A percentile compares a stretch with the other conserved stretches of the same genome.
These are phyloP conservation scores for Ammodytes dubius DNA, from an alignment of 2,113 vertebrate genomes.

Conservation along the genomic window DNA sequence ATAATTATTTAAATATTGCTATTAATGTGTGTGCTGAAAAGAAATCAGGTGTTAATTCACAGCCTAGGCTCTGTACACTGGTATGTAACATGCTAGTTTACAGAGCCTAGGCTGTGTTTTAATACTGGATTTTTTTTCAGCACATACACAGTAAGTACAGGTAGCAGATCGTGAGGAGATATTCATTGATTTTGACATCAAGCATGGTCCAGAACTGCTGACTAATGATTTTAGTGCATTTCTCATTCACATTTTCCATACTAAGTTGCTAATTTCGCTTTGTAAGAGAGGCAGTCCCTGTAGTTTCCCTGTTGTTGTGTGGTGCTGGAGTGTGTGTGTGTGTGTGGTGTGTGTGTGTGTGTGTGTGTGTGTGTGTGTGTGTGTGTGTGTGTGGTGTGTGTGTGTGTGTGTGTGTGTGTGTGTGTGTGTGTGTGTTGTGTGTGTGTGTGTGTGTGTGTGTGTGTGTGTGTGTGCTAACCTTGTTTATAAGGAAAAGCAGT, in stretches of 20 bases:
- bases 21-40: no score
- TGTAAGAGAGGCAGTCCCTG: background rate
- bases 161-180: no score
- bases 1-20: background rate
- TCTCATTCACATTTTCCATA: background rate
- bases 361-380: conserved; percentile 12
- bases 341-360: background rate
- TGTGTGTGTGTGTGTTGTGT: conserved; percentile 21
- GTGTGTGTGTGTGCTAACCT: conserved; percentile 70
- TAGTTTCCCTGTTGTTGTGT: background rate
- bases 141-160: no score
- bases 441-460: conserved; percentile 6
- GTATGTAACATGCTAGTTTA: no score
- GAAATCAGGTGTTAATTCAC: no score
- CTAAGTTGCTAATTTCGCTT: background rate
- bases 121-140: no score
- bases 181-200: no score
- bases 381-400: conserved; percentile 12
- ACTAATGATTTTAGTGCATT: no score
- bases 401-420: conserved; percentile 10
- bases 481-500: conserved; percentile 84
- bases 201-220: no score
- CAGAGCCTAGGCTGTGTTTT: no score
- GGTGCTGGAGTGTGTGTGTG: background rate
- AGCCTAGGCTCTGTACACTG: no score